phyloP scores from a whole-genome alignment of 2,113 vertebrate genomes.

The Zapus hudsonius region DNA sequence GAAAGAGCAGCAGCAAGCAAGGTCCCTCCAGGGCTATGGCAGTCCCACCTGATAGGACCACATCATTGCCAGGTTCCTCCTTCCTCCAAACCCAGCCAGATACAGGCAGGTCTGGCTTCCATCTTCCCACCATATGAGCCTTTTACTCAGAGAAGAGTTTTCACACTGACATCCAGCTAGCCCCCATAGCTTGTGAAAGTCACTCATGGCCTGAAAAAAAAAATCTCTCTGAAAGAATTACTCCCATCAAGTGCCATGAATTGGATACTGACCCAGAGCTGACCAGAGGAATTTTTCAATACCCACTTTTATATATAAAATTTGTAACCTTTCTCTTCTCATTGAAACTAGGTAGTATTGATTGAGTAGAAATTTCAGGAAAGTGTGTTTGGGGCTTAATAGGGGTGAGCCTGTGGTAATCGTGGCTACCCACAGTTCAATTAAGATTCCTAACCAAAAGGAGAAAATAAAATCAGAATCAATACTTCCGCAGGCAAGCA shows the following conservation, averaged over 20 bases:
- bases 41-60: neutral
- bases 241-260: constrained; percentile 68
- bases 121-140: neutral
- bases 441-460: constrained; percentile 72
- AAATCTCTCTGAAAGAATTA: constrained; percentile 64
- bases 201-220: constrained; percentile 62
- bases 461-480: constrained; percentile 76
- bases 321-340: constrained; percentile 76
- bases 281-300: constrained; percentile 79
- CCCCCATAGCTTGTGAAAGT: constrained; percentile 49
- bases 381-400: constrained; percentile 62
- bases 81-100: constrained; percentile 43
- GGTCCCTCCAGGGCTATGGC: neutral
- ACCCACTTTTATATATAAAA: constrained; percentile 76
- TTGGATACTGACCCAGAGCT: constrained; percentile 64
- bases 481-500: constrained; percentile 26
- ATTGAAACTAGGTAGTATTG: constrained; percentile 72
- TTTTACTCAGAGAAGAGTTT: constrained; percentile 55
- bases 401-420: constrained; percentile 68
- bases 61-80: neutral
- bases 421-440: constrained; percentile 58
- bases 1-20: neutral
- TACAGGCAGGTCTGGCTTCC: neutral
- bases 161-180: constrained; percentile 57
- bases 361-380: constrained; percentile 69